Base-by-base conservation (phyloP, 2,113 vertebrate species). In the Poecile atricapillus region DNA sequence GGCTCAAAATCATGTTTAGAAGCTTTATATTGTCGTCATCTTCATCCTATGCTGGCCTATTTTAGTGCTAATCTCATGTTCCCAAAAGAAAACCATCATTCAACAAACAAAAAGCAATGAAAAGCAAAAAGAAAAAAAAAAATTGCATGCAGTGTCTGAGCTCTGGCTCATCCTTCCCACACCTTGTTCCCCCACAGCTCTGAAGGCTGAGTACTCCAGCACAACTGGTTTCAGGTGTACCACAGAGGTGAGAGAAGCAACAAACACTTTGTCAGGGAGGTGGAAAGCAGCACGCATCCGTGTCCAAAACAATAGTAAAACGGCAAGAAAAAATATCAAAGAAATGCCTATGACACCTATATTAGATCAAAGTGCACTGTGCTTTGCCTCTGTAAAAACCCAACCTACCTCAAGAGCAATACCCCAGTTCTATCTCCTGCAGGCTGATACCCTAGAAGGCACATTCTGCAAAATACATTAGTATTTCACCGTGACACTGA, bases 21-120 rank as follows among this genome's bases (percentile, higher is more conserved):
- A 91, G 82, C 78, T 88, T 91, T 88, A 68, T 64, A 68, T 15
- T 84, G 58, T 71, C 9, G 0, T 82, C 90, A 89, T 37, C 56
- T 70, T 91, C 93, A 94, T 83, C 87, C 78, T 68, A 16, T 69
- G 58, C 41, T 93, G 84, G 81, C 65, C 90, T 97, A 49, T 87
- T 96, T 83, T 65, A 96, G 41, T 23, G 33, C 47, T 91, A 87
- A 85, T 87, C 87, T 56, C 92, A 28, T 31, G 19, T 56, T 79
- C 62, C 80, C 90, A 58, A 73, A 84, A 58, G n/a, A 84, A 95
- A 94, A 46, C 35, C 23, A 68, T 64, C 47, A 50, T 37, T 78
- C 56, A 79, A 89, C 58, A 85, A 55, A 74, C 23, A 79, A 15
- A 81, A 83, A 75, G n/a, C 15, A 33, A 60, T 15, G 15, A 22